Base-by-base conservation (phyloP, 2,113 vertebrate species). In the Tautogolabrus adspersus region DNA sequence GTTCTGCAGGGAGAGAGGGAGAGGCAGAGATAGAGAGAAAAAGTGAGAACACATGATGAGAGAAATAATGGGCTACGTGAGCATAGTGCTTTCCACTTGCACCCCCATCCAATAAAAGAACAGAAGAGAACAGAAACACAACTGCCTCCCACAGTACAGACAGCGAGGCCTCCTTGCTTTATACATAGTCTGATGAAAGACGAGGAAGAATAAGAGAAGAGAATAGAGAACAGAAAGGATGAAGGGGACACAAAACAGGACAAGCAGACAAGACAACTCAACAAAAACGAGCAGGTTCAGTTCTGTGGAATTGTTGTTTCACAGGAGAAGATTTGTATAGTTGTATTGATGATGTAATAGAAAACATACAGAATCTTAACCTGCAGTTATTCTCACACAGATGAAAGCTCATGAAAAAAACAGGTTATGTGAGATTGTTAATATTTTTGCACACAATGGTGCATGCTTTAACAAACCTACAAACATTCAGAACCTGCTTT, bases 1-100 rank as follows among this genome's bases (percentile, higher is more conserved):
- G 96, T 99, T 99, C 98, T 99, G 96, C 88, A 96, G 95, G 95
- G 95, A 94, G 94, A 94, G 93, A 96, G 95, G 93, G 95, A 96
- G 87, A 83, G 96, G 96, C 95, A 93, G 95, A 93, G 92, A 95
- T 91, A 93, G 92, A 96, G 95, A 95, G 96, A 96, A 83, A 81
- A 96, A 89, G 92, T 89, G 85, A 92, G 96, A 96, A 95, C 95
- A 95, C 96, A 96, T 98, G 96, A 99, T 96, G 96, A 95, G 96
- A 96, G 95, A 96, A 96, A 97, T 97, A 97, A 97, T 96, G 96
- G 96, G 92, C 96, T 96, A 95, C 95, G 87, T 91, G 95, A 95
- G 95, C 93, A 85, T 91, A 94, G 95, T 93, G 87, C 86, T 89
- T 85, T 89, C 96, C 91, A 90, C 88, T 86, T 61, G 93, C 95